Conservation (phyloP, 2,797 vertebrate genomes). For the Sebastes oblongus region DNA sequence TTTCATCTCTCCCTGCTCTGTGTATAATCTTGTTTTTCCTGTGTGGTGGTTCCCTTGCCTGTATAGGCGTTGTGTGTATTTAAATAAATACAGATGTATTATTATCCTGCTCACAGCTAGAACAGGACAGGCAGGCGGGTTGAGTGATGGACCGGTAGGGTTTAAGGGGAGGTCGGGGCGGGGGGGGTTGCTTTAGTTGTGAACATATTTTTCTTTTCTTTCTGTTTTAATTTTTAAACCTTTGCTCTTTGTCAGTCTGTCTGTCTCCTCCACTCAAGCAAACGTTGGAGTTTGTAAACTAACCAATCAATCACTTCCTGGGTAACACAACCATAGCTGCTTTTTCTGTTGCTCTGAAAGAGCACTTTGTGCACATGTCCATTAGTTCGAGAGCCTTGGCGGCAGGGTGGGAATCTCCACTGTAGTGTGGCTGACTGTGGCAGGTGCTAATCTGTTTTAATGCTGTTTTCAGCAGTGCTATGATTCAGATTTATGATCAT, state of each 20-base stretch:
- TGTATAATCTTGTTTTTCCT: slow-evolving; percentile 88
- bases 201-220: slow-evolving; percentile 2
- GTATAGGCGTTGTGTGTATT: slow-evolving; percentile 67
- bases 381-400: slow-evolving; percentile 38
- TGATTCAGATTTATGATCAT: slow-evolving; percentile 19
- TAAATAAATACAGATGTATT: slow-evolving; percentile 59
- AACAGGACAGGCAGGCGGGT: slow-evolving; percentile 83
- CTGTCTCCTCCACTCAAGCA: slow-evolving; percentile 50
- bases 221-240: background rate
- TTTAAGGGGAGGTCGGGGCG: slow-evolving; percentile 1
- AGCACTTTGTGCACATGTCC: slow-evolving; percentile 56
- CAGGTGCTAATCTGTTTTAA: slow-evolving; percentile 33
- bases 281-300: slow-evolving; percentile 54
- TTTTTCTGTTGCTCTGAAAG: slow-evolving; percentile 49
- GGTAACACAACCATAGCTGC: slow-evolving; percentile 28
- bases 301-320: slow-evolving; percentile 62
- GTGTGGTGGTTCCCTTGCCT: slow-evolving; percentile 78
- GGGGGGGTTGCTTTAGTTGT: slow-evolving; percentile 34
- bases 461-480: slow-evolving; percentile 23
- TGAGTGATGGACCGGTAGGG: slow-evolving; percentile 53
- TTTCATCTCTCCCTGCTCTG: slow-evolving; percentile 81
- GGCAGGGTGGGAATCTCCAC: slow-evolving; percentile 46
- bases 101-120: slow-evolving; percentile 89
- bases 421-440: slow-evolving; percentile 32
- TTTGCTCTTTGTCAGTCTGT: slow-evolving; percentile 43